phyloP scores from a whole-genome alignment of 2,888 invertebrate species.

The Artemia sinica region DNA sequence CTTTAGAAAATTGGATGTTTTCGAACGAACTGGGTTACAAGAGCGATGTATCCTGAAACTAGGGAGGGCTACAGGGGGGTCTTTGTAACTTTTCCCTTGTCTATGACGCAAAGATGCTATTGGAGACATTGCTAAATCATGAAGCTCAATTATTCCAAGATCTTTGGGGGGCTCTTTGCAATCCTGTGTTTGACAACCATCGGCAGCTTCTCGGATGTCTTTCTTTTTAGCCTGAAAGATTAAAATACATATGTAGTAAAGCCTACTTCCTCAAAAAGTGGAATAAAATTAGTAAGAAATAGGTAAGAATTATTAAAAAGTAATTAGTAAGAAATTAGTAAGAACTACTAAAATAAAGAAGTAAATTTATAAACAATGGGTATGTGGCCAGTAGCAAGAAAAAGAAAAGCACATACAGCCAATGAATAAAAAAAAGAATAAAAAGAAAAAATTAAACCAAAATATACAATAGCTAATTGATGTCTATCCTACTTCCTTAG shows the following conservation, averaged over 20 bases:
- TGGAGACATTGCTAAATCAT: constrained; percentile 68
- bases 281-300: no score
- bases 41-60: constrained; percentile 52
- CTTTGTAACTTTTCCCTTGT: constrained; percentile 34
- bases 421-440: no score
- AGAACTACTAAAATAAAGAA: no score
- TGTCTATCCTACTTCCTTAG: no score
- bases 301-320: no score
- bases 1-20: not conserved
- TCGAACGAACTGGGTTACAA: constrained; percentile 23
- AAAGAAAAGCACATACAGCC: no score
- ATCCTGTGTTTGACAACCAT: constrained; percentile 15
- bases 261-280: not conserved
- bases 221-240: constrained; percentile 12
- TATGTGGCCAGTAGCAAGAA: no score
- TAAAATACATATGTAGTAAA: not conserved
- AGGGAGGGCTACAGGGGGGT: constrained; percentile 31
- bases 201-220: constrained; percentile 14
- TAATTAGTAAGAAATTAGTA: no score
- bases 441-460: no score
- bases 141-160: constrained; percentile 73
- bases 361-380: no score
- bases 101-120: constrained; percentile 53
- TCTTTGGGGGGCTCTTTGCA: constrained; percentile 28
- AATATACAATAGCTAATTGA: no score